A percentile compares a stretch with the other conserved stretches of the same genome.
Conservation (phyloP, 2,113 vertebrate genomes). For the Otis tarda region DNA sequence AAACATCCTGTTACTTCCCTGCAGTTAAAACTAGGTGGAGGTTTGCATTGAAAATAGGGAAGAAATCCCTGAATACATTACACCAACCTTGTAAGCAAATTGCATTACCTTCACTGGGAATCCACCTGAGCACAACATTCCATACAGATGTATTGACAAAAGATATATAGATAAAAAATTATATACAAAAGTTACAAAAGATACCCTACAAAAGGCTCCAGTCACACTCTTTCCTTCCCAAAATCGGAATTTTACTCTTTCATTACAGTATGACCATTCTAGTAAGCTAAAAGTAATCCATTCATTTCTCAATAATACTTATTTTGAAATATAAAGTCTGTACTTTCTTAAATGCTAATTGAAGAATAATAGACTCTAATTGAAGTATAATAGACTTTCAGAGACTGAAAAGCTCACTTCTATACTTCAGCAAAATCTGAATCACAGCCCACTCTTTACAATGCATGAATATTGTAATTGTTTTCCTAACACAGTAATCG, state of each 20-base stretch:
- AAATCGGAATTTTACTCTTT: not conserved
- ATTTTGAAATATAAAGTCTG: not conserved
- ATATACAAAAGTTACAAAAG: not conserved
- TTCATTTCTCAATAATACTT: not conserved
- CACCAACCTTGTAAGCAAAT: not conserved
- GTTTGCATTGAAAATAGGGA: not conserved
- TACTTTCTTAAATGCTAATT: not conserved
- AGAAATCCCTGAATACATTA: not conserved
- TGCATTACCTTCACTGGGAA: not conserved
- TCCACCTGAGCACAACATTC: not conserved
- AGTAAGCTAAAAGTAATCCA: not conserved
- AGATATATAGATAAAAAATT: not conserved
- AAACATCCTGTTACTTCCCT: not conserved
- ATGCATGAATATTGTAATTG: not conserved
- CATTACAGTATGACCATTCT: not conserved
- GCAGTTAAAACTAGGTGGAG: not conserved
- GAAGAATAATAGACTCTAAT: not conserved
- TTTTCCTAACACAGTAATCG: not conserved
- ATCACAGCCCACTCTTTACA: not conserved
- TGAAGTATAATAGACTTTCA: not conserved
- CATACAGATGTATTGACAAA: accelerated
- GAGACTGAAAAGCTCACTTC: not conserved
- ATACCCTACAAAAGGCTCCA: not conserved
- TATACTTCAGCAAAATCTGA: not conserved
- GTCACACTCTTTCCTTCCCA: not conserved